Base-by-base conservation (phyloP, 2,797 vertebrate genomes). In the Gymnopithys bicolor region DNA sequence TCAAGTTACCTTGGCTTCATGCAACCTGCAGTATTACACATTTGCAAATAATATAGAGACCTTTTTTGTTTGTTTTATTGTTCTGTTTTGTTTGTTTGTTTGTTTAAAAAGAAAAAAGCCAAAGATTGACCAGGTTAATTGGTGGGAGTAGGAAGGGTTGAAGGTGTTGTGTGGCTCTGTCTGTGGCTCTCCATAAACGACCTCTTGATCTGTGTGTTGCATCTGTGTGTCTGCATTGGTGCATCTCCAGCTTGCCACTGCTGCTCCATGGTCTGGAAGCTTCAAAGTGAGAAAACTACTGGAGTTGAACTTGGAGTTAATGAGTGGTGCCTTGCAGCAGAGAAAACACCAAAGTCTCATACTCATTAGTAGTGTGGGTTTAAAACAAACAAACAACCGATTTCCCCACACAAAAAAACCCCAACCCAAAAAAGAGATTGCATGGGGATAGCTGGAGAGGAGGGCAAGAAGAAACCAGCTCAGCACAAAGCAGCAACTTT, bases 41-140 rank as follows among this genome's bases (percentile, higher is more conserved):
- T 46, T 87, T 59, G 39, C 66, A 94, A 90, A 93, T 89, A 82
- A 94, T 80, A 78, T 1, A 84, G 70, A 90, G 70, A 90, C 71
- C 64, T 78, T 62, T 5, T 41, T 32, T 30, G 43, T 19, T 45
- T 22, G 3, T 13, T 48, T 33, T 39, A 6, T 6, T 63, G 35
- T 59, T 63, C 39, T 11, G 37, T 41, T 2, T n/a, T 70, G 52
- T 74, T 24, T 63, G 83, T 11, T 39, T 70, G 37, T 11, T 39
- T 70, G 37, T 69, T 84, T 52, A 32, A 55, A 3, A 11, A 46
- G 2, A 75, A 83, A 96, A 95, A 97, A 97, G 97, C 97, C 98
- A 98, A 98, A 98, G 98, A 98, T 89, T 7, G 94, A 97, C 87
- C 67, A 51, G 89, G 84, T 95, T 87, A 90, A 84, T 89, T 39